A percentile compares a stretch with the other conserved stretches of the same genome.
phyloP scores from a whole-genome alignment of 2,888 invertebrate genomes.

The Drosophila testacea region DNA sequence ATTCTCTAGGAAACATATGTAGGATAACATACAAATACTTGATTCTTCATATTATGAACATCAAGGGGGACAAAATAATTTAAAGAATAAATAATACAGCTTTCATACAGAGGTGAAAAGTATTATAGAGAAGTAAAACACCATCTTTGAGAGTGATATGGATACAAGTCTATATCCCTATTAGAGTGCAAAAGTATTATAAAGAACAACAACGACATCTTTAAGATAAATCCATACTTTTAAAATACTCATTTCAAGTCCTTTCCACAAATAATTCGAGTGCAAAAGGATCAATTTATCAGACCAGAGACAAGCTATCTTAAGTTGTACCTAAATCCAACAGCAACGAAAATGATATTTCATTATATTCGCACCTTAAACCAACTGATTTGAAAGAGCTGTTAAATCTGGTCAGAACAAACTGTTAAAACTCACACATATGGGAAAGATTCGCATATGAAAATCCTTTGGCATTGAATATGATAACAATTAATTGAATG shows the following conservation, averaged over 20 bases:
- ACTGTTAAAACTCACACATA: slow-evolving; percentile 64
- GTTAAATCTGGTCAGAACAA: slow-evolving; percentile 15
- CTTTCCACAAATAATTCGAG: background rate
- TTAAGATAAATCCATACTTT: no score
- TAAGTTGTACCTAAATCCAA: background rate
- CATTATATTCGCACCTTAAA: slow-evolving; percentile 20
- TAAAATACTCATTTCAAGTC: background rate
- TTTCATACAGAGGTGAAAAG: no score
- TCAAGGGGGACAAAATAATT: no score
- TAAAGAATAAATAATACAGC: no score
- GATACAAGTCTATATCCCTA: no score
- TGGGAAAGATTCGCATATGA: slow-evolving; percentile 7
- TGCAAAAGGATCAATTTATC: slow-evolving; percentile 1
- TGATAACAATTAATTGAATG: slow-evolving; percentile 73
- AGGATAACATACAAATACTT: no score
- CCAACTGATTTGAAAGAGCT: slow-evolving; percentile 7
- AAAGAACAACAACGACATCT: no score
- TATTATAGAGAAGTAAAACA: no score
- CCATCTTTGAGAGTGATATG: no score
- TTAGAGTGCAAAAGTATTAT: no score
- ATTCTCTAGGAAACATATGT: no score
- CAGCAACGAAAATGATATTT: background rate
- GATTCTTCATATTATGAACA: no score
- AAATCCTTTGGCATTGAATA: slow-evolving; percentile 46
- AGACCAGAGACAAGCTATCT: background rate